Conservation (phyloP, 2,113 vertebrate genomes). For the Leptosomus discolor region DNA sequence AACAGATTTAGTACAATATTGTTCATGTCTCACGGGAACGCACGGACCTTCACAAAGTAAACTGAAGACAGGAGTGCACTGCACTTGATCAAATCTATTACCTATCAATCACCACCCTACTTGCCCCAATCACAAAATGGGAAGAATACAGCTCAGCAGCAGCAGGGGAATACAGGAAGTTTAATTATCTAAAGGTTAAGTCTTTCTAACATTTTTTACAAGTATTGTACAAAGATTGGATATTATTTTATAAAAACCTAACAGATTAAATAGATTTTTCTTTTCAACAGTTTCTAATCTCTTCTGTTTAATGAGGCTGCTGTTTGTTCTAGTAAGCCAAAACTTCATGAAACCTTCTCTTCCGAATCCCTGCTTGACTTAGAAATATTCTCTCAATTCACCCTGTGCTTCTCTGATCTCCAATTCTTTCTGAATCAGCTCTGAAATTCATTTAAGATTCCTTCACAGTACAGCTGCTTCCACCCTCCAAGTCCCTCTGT, state of each 20-base stretch:
- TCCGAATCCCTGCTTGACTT: background rate
- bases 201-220: background rate
- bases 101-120: background rate
- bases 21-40: background rate
- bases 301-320: background rate
- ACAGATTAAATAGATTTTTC: background rate
- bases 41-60: background rate
- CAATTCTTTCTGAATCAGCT: background rate
- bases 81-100: background rate
- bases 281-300: background rate
- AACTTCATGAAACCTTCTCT: background rate
- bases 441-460: slow-evolving; percentile 18
- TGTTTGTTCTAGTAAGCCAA: background rate
- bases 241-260: background rate
- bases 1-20: background rate
- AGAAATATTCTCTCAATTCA: background rate
- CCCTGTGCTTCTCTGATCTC: background rate
- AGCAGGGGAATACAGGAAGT: background rate
- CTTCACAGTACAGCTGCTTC: background rate
- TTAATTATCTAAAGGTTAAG: background rate
- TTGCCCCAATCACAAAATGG: background rate
- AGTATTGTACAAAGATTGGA: background rate
- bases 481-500: background rate
- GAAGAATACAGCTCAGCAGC: background rate
- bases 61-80: background rate